Evolutionary conservation across 2,888 invertebrate species (phyloP).

Genomic region (Polydesmus complanatus): DNA sequence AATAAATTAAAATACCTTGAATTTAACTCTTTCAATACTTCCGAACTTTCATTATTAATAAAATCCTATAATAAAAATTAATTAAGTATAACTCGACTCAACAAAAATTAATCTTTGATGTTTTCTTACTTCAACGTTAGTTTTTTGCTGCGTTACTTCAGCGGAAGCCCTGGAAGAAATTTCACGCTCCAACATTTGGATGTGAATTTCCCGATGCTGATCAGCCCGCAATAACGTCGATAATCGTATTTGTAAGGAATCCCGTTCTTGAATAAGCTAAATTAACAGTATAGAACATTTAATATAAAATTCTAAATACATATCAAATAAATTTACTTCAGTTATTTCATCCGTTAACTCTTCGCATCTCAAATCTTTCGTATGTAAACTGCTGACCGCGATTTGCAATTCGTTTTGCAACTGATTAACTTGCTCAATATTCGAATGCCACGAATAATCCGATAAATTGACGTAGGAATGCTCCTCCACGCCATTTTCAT

Average conservation of each 20-base stretch:
- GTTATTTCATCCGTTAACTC: slow-evolving; percentile 72
- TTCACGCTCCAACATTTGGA: slow-evolving; percentile 51
- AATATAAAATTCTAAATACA: too few relatives aligned
- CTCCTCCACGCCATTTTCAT: background rate
- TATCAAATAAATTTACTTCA: slow-evolving; percentile 31
- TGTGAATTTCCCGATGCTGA: slow-evolving; percentile 52
- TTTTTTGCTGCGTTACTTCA: slow-evolving; percentile 50
- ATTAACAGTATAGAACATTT: slow-evolving; percentile 13
- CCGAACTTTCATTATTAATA: too few relatives aligned
- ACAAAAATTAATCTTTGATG: too few relatives aligned
- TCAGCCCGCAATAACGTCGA: slow-evolving; percentile 64
- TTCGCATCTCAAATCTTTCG: slow-evolving; percentile 70
- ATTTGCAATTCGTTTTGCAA: slow-evolving; percentile 57
- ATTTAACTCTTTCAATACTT: too few relatives aligned
- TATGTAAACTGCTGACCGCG: slow-evolving; percentile 70
- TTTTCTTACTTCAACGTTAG: background rate
- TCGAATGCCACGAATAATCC: slow-evolving; percentile 15
- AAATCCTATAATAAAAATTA: too few relatives aligned
- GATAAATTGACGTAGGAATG: background rate
- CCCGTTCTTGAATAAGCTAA: slow-evolving; percentile 64
- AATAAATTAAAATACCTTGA: too few relatives aligned
- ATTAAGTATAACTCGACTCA: too few relatives aligned
- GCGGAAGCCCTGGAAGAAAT: slow-evolving; percentile 74
- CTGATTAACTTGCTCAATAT: slow-evolving; percentile 24
- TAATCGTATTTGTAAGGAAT: slow-evolving; percentile 64